A percentile compares a stretch with the other conserved stretches of the same genome.
These are phyloP conservation scores for Nemotelus nigrinus DNA, from an alignment of 2,888 invertebrate species.

Conservation along the genomic window DNA sequence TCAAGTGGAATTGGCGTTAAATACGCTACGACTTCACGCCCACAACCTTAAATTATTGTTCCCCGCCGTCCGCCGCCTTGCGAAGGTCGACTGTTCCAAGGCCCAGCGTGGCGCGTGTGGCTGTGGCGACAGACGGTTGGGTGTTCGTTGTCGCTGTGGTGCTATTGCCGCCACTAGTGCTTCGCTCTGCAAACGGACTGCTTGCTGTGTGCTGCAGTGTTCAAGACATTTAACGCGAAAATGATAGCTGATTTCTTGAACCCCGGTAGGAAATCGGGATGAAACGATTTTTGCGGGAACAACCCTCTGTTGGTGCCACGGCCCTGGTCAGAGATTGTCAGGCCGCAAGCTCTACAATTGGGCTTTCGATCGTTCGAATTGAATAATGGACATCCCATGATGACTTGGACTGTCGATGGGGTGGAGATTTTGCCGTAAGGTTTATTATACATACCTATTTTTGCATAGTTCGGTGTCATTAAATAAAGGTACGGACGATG, in stretches of 20 bases:
- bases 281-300: constrained; percentile 44
- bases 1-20: neutral
- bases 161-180: neutral
- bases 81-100: neutral
- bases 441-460: too few relatives aligned
- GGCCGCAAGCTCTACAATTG: constrained; percentile 32
- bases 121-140: neutral
- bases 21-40: constrained; percentile 36
- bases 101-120: neutral
- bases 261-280: constrained; percentile 43
- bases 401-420: neutral
- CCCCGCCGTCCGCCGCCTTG: neutral
- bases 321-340: constrained; percentile 23
- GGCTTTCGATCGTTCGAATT: constrained; percentile 27
- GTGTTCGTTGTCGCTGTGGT: neutral
- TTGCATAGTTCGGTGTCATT: too few relatives aligned
- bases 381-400: constrained; percentile 23
- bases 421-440: constrained; percentile 22
- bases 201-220: neutral
- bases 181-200: neutral
- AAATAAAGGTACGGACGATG: too few relatives aligned
- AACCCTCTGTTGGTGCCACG: constrained; percentile 41
- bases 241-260: constrained; percentile 22
- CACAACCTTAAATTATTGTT: constrained; percentile 7
- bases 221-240: constrained; percentile 2